phyloP scores from a whole-genome alignment of 2,113 vertebrate species.

The Seriola aureovittata region DNA sequence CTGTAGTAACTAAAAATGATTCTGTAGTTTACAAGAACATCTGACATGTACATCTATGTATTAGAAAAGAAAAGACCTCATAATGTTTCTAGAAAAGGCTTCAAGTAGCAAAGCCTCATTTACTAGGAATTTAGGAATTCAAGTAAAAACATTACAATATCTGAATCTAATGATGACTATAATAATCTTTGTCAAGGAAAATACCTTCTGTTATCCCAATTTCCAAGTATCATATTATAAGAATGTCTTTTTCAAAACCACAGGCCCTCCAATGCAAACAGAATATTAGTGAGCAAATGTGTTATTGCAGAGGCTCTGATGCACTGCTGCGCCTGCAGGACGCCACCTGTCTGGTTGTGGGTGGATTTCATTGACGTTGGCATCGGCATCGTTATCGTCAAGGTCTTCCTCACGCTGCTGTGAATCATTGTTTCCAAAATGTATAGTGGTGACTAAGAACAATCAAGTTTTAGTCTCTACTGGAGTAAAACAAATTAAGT shows the following conservation, averaged over 20 bases:
- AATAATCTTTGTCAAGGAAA: not conserved
- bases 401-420: slow-evolving; percentile 54
- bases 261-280: slow-evolving; percentile 42
- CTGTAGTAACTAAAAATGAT: not conserved
- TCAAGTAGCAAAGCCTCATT: not conserved
- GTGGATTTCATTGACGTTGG: slow-evolving; percentile 61
- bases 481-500: slow-evolving; percentile 14
- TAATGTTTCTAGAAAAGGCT: not conserved
- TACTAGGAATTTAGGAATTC: not conserved
- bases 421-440: slow-evolving; percentile 54
- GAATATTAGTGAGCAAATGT: slow-evolving; percentile 51
- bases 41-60: not conserved
- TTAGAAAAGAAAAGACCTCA: not conserved
- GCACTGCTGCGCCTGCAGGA: slow-evolving; percentile 66
- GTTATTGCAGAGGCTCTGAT: slow-evolving; percentile 53
- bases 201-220: not conserved
- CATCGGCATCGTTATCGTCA: slow-evolving; percentile 59
- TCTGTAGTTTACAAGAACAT: not conserved
- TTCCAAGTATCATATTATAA: slow-evolving; percentile 24
- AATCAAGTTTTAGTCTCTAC: slow-evolving; percentile 29
- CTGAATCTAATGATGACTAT: not conserved
- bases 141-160: slow-evolving; percentile 27
- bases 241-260: slow-evolving; percentile 24
- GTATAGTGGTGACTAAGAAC: slow-evolving; percentile 33
- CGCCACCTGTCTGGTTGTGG: slow-evolving; percentile 73